Base-by-base conservation (phyloP, 2,888 invertebrate species). In the Griposia aprilina region DNA sequence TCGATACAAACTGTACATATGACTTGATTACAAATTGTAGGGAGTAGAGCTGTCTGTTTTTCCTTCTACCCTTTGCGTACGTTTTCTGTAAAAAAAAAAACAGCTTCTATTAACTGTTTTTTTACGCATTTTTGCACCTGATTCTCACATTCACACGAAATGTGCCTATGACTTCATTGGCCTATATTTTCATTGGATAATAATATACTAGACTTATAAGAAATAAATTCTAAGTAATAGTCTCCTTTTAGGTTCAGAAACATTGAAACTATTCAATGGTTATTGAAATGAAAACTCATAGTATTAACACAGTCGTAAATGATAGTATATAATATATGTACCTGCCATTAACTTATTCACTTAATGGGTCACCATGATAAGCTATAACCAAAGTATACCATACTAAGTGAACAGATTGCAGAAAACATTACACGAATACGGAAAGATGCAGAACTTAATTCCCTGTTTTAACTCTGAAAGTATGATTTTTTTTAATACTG, bases 21-120 rank as follows among this genome's bases (percentile, higher is more conserved):
- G 36, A 63, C 20, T 71, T 73, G 69, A 78, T 63, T 80, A 80
- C 45, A 83, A 83, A 65, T 80, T 59, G 62, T 75, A 48, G 23
- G 15, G 13, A 45, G 26, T 7, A 52, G 65, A 63, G 1, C n/a
- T 48, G 70, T 57, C 11, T 60, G 36, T 66, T 45, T 62, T 57
- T 62, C 41, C 5, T 26, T 20, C 20, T 17, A 20, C 11, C 41
- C 41, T 52, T 50, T 83, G 48, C 41, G 26, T 68, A 48, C 15
- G 62, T 30, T 66, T 73, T 52, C 13, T 30, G n/a, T 41, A 48
- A n/a, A 41, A 60, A n/a, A n/a, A n/a, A n/a, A n/a, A n/a, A n/a
- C 13, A 65, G 17, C 23, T 36, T 26, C 2, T 15, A n/a, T 41
- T 26, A 26, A 67, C 10, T 52, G 20, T 10, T 45, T 66, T 70